Percentiles rank a stretch among this genome's conserved stretches.
Conservation (phyloP, 2,888 invertebrate genomes). For the Pristionchus exspectatus region DNA sequence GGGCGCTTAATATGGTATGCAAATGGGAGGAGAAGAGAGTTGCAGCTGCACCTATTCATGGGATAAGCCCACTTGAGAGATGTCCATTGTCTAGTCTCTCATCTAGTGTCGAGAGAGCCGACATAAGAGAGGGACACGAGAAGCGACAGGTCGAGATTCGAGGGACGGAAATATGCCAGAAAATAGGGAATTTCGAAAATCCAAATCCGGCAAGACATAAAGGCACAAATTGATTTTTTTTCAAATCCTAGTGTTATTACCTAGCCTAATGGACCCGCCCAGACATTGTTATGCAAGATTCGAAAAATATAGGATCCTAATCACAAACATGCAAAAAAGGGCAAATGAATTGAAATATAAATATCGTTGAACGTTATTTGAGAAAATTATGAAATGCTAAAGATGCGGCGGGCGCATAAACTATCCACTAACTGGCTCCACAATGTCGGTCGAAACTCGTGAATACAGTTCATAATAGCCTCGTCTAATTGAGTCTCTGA, state of each 20-base stretch:
- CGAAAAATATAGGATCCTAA: too few species aligned
- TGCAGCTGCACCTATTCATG: constrained; percentile 42
- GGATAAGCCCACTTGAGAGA: constrained; percentile 39
- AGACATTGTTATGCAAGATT: too few species aligned
- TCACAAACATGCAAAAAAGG: not conserved
- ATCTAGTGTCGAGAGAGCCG: not conserved
- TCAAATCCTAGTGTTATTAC: too few species aligned
- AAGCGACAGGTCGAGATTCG: not conserved
- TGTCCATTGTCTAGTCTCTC: constrained; percentile 24
- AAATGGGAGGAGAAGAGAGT: constrained; percentile 18
- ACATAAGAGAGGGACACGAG: not conserved
- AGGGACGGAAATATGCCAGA: not conserved
- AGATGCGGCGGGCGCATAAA: not conserved
- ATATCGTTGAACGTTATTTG: too few species aligned
- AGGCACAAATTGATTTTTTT: too few species aligned
- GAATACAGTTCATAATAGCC: constrained; percentile 25
- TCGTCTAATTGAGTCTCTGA: constrained; percentile 1
- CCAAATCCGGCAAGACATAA: not conserved
- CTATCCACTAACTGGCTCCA: constrained; percentile 28
- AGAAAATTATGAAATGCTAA: not conserved
- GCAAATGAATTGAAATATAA: not conserved
- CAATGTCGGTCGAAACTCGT: constrained; percentile 18
- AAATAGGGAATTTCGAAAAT: not conserved
- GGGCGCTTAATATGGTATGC: constrained; percentile 33
- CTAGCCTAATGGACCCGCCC: not conserved